These are phyloP conservation scores for Urosaurus nigricauda DNA, from an alignment of 2,797 vertebrate genomes.

Conservation along the genomic window DNA sequence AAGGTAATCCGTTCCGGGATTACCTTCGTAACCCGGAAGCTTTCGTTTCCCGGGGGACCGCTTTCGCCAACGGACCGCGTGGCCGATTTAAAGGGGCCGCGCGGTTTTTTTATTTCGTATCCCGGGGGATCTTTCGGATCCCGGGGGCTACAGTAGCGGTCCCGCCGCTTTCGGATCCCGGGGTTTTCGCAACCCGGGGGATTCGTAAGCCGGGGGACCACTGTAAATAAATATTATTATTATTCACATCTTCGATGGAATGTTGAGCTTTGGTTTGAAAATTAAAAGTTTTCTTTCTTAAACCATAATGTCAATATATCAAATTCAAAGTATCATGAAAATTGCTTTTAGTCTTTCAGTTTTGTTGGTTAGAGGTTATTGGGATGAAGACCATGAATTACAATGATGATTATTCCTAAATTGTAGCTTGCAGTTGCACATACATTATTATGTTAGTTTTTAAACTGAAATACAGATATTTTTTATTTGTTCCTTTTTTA, in stretches of 20 bases:
- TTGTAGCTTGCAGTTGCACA: constrained; percentile 40
- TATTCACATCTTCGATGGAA: constrained; percentile 57
- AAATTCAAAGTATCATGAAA: constrained; percentile 42
- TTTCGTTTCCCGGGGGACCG: too few species aligned
- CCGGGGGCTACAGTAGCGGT: too few species aligned
- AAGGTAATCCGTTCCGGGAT: too few species aligned
- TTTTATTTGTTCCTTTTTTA: constrained; percentile 46
- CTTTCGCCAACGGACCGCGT: too few species aligned
- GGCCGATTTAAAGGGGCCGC: too few species aligned
- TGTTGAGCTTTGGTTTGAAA: constrained; percentile 33
- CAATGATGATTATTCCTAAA: constrained; percentile 45
- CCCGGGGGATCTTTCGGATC: too few species aligned
- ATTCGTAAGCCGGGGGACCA: too few species aligned
- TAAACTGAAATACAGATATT: constrained; percentile 42
- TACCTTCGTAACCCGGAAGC: too few species aligned
- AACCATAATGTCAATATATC: constrained; percentile 57
- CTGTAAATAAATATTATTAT: too few species aligned
- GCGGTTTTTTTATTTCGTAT: too few species aligned
- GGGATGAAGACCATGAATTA: constrained; percentile 56
- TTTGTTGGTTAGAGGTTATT: constrained; percentile 47
- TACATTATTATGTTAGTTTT: constrained; percentile 39
- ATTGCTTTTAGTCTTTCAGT: constrained; percentile 43
- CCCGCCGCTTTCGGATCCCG: too few species aligned
- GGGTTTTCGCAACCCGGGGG: too few species aligned
- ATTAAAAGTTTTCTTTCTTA: constrained; percentile 49